A percentile compares a stretch with the other conserved stretches of the same genome.
Evolutionary conservation across 2,113 vertebrate genomes (phyloP).

Genomic region (Pteruthius melanotis): DNA sequence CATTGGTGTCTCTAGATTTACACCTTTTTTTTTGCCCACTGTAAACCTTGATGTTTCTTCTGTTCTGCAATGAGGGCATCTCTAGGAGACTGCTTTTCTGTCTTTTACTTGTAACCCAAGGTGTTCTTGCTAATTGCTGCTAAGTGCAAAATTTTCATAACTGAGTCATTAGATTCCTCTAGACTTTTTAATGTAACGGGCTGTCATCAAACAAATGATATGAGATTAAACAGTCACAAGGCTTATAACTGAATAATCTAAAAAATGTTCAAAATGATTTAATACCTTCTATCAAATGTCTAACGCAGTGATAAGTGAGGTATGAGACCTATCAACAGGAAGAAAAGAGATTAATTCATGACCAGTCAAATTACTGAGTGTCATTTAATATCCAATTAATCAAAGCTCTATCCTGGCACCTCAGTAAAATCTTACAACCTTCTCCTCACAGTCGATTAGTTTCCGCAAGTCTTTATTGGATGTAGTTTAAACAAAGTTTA

Average conservation of each 20-base stretch:
- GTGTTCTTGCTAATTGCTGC: background rate
- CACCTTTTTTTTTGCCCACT: background rate
- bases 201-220: conserved; percentile 51
- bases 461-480: conserved; percentile 21
- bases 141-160: conserved; percentile 14
- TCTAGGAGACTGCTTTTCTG: background rate
- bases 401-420: conserved; percentile 37
- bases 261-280: conserved; percentile 58
- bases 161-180: conserved; percentile 22
- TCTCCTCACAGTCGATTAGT: conserved; percentile 29
- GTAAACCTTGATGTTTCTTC: background rate
- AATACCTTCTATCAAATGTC: conserved; percentile 11
- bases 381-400: conserved; percentile 62
- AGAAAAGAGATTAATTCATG: conserved; percentile 54
- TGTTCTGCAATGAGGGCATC: background rate
- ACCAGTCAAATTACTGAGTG: conserved; percentile 44
- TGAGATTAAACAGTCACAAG: conserved; percentile 48
- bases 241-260: conserved; percentile 40
- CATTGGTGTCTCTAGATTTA: background rate
- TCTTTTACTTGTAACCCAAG: background rate
- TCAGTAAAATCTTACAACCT: conserved; percentile 27
- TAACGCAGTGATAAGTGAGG: conserved; percentile 55
- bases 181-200: background rate
- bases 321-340: conserved; percentile 51
- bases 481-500: conserved; percentile 30